Conservation (phyloP, 2,797 vertebrate species). For the Manis javanica region DNA sequence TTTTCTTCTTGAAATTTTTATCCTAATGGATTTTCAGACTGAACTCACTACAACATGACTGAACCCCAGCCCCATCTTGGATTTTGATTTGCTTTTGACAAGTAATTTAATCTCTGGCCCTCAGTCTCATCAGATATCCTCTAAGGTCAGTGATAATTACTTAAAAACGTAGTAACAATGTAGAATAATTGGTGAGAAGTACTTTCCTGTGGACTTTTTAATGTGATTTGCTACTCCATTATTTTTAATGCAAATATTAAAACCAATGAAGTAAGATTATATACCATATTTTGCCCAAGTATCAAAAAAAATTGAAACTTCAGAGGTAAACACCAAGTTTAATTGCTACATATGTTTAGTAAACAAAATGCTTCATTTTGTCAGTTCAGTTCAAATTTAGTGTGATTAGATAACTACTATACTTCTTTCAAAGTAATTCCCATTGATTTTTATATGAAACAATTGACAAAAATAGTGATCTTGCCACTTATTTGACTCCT, state of each 20-base stretch:
- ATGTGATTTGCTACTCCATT: neutral
- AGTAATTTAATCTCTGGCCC: slow-evolving; percentile 12
- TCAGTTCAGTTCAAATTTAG: neutral
- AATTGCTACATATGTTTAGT: neutral
- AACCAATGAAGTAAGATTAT: neutral
- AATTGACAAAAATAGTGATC: slow-evolving; percentile 25
- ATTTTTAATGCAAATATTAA: slow-evolving; percentile 21
- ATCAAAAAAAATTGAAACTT: neutral
- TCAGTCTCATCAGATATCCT: neutral
- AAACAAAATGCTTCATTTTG: neutral
- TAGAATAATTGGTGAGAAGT: slow-evolving; percentile 35
- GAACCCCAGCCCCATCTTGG: neutral
- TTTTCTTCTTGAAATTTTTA: neutral
- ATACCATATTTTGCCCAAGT: neutral
- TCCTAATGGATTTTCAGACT: neutral
- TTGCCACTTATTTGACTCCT: neutral
- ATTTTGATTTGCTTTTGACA: neutral
- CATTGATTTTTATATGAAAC: slow-evolving; percentile 47
- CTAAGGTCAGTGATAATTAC: neutral
- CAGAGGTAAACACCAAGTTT: neutral
- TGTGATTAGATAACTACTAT: slow-evolving; percentile 4
- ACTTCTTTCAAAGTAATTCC: slow-evolving; percentile 26
- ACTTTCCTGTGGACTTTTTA: neutral
- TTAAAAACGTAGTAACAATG: neutral
- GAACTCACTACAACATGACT: neutral